Percentiles rank a stretch among this genome's conserved stretches.
These are phyloP conservation scores for Limnephilus lunatus DNA, from an alignment of 2,888 invertebrate genomes.

Conservation along the genomic window DNA sequence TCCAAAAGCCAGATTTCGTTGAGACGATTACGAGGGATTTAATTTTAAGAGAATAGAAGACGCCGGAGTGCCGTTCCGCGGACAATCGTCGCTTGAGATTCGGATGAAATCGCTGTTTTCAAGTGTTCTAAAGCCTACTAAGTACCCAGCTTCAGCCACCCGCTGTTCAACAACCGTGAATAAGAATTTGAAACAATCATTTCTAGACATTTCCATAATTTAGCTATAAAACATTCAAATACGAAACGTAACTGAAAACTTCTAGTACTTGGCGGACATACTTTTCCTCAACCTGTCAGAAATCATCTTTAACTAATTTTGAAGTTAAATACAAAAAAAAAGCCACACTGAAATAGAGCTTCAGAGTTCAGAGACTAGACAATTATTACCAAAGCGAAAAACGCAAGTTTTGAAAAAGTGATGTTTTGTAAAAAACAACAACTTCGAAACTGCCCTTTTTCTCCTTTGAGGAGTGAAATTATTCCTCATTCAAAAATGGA, in stretches of 20 bases:
- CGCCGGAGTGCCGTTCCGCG: constrained; percentile 2
- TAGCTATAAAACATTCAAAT: neutral
- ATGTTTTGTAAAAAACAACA: neutral
- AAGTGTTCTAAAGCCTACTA: constrained; percentile 29
- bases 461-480: neutral
- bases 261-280: neutral
- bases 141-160: constrained; percentile 9
- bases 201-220: neutral
- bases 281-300: neutral
- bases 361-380: neutral
- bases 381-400: neutral
- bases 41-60: constrained; percentile 45
- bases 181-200: constrained; percentile 9
- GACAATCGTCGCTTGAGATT: constrained; percentile 41
- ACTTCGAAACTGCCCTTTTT: neutral
- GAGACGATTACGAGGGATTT: constrained; percentile 46
- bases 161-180: neutral
- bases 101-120: constrained; percentile 18
- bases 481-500: neutral
- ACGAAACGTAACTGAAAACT: neutral
- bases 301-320: neutral
- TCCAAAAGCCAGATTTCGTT: constrained; percentile 32
- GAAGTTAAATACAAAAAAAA: neutral
- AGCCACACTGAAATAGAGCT: neutral
- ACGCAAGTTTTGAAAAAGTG: neutral